Percentiles rank a stretch among this genome's conserved stretches.
phyloP scores from a whole-genome alignment of 2,888 invertebrate genomes.

The Caenorhabditis sp. region DNA sequence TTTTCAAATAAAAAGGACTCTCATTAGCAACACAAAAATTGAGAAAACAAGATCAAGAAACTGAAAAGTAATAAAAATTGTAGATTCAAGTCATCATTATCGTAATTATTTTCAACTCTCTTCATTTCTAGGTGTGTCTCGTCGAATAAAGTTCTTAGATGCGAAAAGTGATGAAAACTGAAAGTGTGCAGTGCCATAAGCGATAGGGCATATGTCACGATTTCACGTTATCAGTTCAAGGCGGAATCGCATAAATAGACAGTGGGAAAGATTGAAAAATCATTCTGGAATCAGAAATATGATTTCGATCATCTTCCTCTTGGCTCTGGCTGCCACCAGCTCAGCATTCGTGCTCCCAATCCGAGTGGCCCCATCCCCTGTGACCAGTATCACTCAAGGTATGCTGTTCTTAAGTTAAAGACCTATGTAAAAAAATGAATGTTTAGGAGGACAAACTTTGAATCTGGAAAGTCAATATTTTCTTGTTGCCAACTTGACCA shows the following conservation, averaged over 20 bases:
- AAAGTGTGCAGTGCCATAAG: conserved; percentile 41
- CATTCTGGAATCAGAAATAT: conserved; percentile 23
- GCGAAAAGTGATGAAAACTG: conserved; percentile 57
- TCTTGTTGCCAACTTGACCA: conserved; percentile 53
- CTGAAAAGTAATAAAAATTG: too few species aligned
- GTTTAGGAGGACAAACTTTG: conserved; percentile 56
- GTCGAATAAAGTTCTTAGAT: conserved; percentile 52
- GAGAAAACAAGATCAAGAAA: too few species aligned
- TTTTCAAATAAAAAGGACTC: too few species aligned
- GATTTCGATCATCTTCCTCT: conserved; percentile 26
- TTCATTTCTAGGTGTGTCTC: conserved; percentile 30
- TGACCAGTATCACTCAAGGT: conserved; percentile 52
- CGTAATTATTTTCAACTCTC: conserved; percentile 24
- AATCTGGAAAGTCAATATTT: conserved; percentile 9
- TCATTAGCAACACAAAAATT: too few species aligned
- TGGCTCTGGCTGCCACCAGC: conserved; percentile 28
- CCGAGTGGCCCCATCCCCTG: conserved; percentile 19
- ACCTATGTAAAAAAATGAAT: not conserved
- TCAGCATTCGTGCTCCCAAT: conserved; percentile 40
- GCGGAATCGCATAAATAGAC: conserved; percentile 37
- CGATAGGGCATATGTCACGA: conserved; percentile 55
- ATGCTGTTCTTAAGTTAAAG: not conserved
- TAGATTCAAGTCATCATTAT: conserved; percentile 43
- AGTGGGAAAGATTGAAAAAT: conserved; percentile 2
- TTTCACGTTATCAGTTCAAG: conserved; percentile 52